phyloP scores from a whole-genome alignment of 2,888 invertebrate genomes.

The Amphiduros pacificus region DNA sequence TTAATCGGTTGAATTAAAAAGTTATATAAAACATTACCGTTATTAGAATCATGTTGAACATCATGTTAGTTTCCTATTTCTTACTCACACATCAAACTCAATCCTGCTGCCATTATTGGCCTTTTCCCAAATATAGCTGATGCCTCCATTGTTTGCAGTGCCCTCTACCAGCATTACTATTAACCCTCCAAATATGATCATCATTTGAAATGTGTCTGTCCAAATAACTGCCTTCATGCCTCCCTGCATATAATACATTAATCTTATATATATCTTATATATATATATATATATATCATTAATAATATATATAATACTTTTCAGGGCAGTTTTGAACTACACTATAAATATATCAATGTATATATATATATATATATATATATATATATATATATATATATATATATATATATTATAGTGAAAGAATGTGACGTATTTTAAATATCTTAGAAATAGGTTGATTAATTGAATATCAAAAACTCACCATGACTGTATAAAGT shows the following conservation, averaged over 20 bases:
- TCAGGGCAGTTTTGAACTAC: neutral
- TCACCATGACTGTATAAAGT: slow-evolving; percentile 59
- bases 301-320: neutral
- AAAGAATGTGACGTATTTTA: too few relatives aligned
- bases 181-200: slow-evolving; percentile 45
- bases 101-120: slow-evolving; percentile 21
- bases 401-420: neutral
- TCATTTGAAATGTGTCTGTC: slow-evolving; percentile 54
- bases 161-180: slow-evolving; percentile 38
- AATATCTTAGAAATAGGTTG: neutral
- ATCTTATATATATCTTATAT: neutral
- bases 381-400: neutral
- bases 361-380: neutral
- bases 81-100: slow-evolving; percentile 31
- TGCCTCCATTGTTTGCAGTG: slow-evolving; percentile 12
- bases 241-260: slow-evolving; percentile 38
- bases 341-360: neutral
- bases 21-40: too few relatives aligned
- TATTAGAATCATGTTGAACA: too few relatives aligned
- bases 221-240: slow-evolving; percentile 54
- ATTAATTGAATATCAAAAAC: slow-evolving; percentile 17
- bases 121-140: slow-evolving; percentile 20
- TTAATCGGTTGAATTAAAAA: too few relatives aligned
- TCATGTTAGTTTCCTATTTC: neutral
- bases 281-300: neutral